Evolutionary conservation across 2,113 vertebrate species (phyloP), one percentile per base, ranked within the genome.

Genomic region (Rhabdornis inornatus): DNA sequence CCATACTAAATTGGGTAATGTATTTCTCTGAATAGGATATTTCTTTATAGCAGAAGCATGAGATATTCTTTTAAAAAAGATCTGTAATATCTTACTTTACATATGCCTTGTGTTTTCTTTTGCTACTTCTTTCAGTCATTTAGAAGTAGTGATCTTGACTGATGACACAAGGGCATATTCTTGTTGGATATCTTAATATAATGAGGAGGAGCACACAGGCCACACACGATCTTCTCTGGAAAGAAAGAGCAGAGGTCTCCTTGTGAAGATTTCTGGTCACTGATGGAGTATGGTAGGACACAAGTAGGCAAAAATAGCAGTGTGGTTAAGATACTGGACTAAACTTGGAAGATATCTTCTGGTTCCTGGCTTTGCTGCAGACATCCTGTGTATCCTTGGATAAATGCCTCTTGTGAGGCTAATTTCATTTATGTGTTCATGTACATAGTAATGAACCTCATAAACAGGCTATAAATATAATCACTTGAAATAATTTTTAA

Each of bases 391-490:
- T 93, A 86, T 97, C 90, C 95, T 96, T 97, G 92, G 90, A 95
- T 68, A 94, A 83, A 96, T 7, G 60, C 77, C 90, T 95, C 94
- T 93, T 81, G 79, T 87, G 92, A 96, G 92, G 80, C 60, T 96
- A 92, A 96, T 95, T 94, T 92, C 76, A 94, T 86, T 95, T 94
- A 86, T 92, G 83, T 80, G 64, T 37, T 92, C 76, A 68, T 90
- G 90, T 93, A 93, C 85, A 86, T 70, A 94, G 68, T 94, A 94
- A 96, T 89, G 88, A 96, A 79, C 42, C 79, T 89, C 90, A 96
- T 95, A 95, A 97, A 96, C 93, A 96, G 79, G 79, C 92, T 94
- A 95, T 96, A 94, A 96, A 95, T 92, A 92, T 90, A 96, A 97
- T 93, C 72, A 90, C 90, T 96, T 68, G 60, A 93, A 93, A 95